Base-by-base conservation (phyloP, 2,113 vertebrate genomes). In the Dicentrarchus labrax region DNA sequence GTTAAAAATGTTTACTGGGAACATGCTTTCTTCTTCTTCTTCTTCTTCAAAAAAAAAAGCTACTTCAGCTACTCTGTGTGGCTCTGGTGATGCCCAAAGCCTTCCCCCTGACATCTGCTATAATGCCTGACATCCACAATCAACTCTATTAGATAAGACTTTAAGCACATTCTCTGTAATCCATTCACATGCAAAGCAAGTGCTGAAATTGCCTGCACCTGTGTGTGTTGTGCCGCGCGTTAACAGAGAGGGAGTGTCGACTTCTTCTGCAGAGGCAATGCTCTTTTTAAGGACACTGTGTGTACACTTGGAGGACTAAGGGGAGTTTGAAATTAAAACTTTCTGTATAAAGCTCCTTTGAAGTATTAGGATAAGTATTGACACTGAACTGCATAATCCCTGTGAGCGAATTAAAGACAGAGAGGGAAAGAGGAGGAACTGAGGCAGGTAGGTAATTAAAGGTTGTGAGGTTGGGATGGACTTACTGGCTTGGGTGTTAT, bases 321-420 rank as follows among this genome's bases (percentile, higher is more conserved):
- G 17, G 15, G 30, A 53, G 62, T 69, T 72, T 73, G 17, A 83
- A 85, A 78, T 78, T 11, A 77, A 78, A 82, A 80, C 19, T 41
- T 60, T 45, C 13, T 6, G 45, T 0, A 24, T 64, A 80, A 88
- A 90, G 73, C 72, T 87, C 61, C 66, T 87, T 88, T 80, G 64
- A 87, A 89, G 86, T 87, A 87, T 90, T 83, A 73, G 84, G 83
- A 79, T 86, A 85, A 87, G 83, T 48, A 50, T 77, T 80, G 76
- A 78, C 66, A 79, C 53, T 47, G 86, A 79, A 61, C 76, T 69
- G 72, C 56, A 15, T 88, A 90, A 92, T 88, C 85, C 90, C 59
- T 13, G 61, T 17, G 50, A 86, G 82, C 47, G 50, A 38, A 59
- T 79, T 86, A 72, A 89, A 86, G 87, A 62, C 61, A 24, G 62